Conservation (phyloP, 2,113 vertebrate genomes). For the Scatophagus argus region DNA sequence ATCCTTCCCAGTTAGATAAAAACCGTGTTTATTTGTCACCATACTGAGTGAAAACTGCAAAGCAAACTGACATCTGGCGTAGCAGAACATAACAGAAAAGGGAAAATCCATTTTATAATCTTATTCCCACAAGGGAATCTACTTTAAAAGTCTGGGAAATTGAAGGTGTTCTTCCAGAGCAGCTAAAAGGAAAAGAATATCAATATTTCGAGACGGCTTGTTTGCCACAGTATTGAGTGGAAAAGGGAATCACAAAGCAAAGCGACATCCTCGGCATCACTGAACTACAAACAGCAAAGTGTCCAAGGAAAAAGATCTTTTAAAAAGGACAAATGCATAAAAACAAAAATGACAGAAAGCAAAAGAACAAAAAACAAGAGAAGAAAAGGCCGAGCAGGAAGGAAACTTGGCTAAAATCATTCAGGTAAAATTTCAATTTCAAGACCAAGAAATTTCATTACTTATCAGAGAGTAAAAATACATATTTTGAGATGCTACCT, state of each 20-base stretch:
- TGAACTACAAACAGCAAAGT: neutral
- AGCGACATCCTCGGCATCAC: neutral
- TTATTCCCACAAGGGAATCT: neutral
- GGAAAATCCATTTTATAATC: neutral
- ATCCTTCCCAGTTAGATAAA: neutral
- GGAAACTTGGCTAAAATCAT: too few species aligned
- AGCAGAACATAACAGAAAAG: neutral
- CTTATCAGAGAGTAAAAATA: neutral
- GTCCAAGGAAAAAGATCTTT: neutral
- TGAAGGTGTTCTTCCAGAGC: neutral
- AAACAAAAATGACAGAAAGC: neutral
- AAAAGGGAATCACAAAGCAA: neutral
- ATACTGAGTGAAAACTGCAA: neutral
- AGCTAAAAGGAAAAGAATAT: neutral
- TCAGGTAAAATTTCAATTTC: too few species aligned
- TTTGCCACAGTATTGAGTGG: conserved; percentile 1
- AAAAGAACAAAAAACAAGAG: neutral
- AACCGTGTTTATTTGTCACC: neutral
- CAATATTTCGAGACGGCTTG: neutral
- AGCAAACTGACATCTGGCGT: neutral
- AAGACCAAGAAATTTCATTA: neutral
- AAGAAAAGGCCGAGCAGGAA: neutral
- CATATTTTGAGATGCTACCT: neutral
- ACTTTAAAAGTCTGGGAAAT: neutral
- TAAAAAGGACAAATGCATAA: neutral